Conservation (phyloP, 2,888 invertebrate species). For the Melieria crassipennis region DNA sequence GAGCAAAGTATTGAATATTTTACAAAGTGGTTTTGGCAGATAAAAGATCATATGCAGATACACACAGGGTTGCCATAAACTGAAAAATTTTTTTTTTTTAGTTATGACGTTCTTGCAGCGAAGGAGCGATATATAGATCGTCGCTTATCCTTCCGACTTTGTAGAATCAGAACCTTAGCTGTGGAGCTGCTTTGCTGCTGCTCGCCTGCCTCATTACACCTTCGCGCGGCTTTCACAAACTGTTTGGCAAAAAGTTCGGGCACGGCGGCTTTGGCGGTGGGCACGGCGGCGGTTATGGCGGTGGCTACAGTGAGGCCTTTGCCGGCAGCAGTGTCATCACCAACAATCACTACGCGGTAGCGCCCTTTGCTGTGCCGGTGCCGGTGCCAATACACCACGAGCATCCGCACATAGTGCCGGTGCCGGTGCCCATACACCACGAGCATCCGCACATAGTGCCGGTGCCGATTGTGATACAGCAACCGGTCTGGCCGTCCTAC, state of each 20-base stretch:
- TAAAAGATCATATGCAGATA: no score
- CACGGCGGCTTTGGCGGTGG: slow-evolving; percentile 19
- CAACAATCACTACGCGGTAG: slow-evolving; percentile 17
- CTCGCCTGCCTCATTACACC: slow-evolving; percentile 1
- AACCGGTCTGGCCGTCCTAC: neutral
- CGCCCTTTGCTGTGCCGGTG: neutral
- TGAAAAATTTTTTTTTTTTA: no score
- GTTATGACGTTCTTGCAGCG: no score
- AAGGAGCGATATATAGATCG: no score
- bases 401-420: slow-evolving; percentile 7
- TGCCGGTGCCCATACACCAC: slow-evolving; percentile 8
- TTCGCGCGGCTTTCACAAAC: neutral
- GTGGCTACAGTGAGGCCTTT: slow-evolving; percentile 13
- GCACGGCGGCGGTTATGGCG: slow-evolving; percentile 17
- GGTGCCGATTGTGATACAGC: slow-evolving; percentile 8
- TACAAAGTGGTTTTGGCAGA: no score
- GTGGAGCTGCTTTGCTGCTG: slow-evolving; percentile 1
- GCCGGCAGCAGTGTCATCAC: slow-evolving; percentile 22
- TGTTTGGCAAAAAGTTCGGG: slow-evolving; percentile 3
- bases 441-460: slow-evolving; percentile 8
- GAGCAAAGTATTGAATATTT: no score
- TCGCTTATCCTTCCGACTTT: neutral
- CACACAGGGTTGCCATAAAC: no score
- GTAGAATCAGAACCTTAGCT: neutral
- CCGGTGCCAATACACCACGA: slow-evolving; percentile 1